Base-by-base conservation (phyloP, 2,797 vertebrate species). In the Parauchenoglanis punctatus region DNA sequence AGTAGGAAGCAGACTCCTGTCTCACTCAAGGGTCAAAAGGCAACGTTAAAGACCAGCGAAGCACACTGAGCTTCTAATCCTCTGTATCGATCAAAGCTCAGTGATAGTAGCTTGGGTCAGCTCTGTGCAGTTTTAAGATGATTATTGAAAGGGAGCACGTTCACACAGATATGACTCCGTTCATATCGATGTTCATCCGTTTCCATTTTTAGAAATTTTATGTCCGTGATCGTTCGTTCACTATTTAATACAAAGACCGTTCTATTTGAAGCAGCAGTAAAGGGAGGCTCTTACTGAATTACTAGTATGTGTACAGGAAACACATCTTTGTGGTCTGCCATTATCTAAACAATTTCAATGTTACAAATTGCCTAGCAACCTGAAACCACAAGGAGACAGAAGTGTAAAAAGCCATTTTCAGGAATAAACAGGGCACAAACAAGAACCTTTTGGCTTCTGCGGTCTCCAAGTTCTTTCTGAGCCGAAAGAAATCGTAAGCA, bases 1-100 rank as follows among this genome's bases (percentile, higher is more conserved):
- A 84, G 70, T 46, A 31, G 54, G 85, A 56, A 83, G 84, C 87
- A 86, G 88, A 88, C 91, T 89, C 82, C 52, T 65, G 85, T 88
- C 88, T 90, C 77, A 85, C 85, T 70, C 83, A 77, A 81, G 65
- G 78, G 85, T 86, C 73, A 81, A 84, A 46, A 40, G 82, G 85
- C 54, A 91, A 84, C n/a, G 35, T 86, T 83, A 68, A 67, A 73
- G n/a, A 85, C 72, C 78, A 75, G 77, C 17, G 31, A 54, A 40
- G 20, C 12, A 40, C n/a, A 44, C 15, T 18, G 49, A 18, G 18
- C 20, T 28, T 1, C 25, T 76, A 52, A 52, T 52, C 46, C 6
- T 18, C 25, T 31, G 17, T 56, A 56, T 61, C 5, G 4, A 23
- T 58, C 17, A 58, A 35, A 28, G 18, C 17, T 20, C 76, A 35